Conservation (phyloP, 2,797 vertebrate genomes). For the Poecilia gillii region DNA sequence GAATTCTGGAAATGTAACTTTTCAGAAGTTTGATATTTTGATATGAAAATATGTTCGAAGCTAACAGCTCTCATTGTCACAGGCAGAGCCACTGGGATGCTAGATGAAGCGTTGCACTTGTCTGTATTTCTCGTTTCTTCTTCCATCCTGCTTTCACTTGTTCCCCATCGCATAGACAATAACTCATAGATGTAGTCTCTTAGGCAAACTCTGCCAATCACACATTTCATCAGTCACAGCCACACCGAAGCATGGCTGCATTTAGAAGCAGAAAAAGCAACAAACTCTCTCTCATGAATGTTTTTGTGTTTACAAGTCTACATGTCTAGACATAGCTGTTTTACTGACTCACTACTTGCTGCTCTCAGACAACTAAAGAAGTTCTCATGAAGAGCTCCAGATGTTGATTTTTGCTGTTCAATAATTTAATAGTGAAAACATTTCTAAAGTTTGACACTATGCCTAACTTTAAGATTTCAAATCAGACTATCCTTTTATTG, state of each 20-base stretch:
- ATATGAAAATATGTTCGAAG: neutral
- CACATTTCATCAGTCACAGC: conserved; percentile 27
- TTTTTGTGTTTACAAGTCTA: conserved; percentile 10
- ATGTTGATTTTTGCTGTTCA: conserved; percentile 5
- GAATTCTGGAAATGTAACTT: neutral
- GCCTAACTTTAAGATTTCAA: neutral
- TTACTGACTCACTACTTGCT: conserved; percentile 12
- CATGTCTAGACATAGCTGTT: conserved; percentile 2
- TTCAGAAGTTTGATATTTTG: neutral
- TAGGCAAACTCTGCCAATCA: conserved; percentile 21
- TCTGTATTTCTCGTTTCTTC: conserved; percentile 62
- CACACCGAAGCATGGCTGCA: conserved; percentile 22
- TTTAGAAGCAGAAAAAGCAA: conserved; percentile 44
- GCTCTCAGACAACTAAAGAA: conserved; percentile 9
- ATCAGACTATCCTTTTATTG: neutral
- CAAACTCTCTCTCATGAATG: conserved; percentile 28
- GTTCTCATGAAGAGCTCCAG: neutral
- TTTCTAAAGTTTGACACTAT: neutral
- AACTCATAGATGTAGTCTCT: conserved; percentile 40
- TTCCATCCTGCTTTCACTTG: conserved; percentile 40
- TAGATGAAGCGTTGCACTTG: conserved; percentile 73
- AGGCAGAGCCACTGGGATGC: conserved; percentile 60
- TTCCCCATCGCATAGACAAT: conserved; percentile 46
- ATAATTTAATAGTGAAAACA: neutral
- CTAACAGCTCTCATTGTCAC: conserved; percentile 68